A percentile compares a stretch with the other conserved stretches of the same genome.
Conservation (phyloP, 2,113 vertebrate species). For the Prietella phreatophila region DNA sequence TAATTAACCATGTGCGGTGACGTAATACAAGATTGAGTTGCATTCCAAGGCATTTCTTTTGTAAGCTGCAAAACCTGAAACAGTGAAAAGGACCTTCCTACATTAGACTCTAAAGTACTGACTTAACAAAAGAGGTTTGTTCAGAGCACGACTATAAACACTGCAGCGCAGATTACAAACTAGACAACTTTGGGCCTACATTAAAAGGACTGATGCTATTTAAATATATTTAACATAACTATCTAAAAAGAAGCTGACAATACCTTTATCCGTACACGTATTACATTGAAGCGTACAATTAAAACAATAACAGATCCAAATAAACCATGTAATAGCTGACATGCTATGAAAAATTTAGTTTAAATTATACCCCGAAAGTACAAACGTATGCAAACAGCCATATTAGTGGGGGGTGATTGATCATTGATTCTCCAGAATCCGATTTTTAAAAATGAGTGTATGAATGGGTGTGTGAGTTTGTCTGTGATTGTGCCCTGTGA, state of each 20-base stretch:
- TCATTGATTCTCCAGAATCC: too few species aligned
- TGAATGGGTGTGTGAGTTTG: too few species aligned
- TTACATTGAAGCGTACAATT: neutral
- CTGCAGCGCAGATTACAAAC: neutral
- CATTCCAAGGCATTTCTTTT: neutral
- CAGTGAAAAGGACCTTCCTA: neutral
- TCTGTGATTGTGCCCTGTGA: too few species aligned
- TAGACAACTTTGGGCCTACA: neutral
- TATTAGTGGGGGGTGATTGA: neutral
- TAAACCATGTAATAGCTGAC: neutral
- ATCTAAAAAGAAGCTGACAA: neutral
- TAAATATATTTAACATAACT: too few species aligned
- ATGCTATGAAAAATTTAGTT: neutral
- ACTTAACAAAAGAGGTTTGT: neutral
- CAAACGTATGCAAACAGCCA: neutral
- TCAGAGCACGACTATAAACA: neutral
- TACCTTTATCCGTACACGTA: neutral
- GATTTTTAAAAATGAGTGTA: too few species aligned
- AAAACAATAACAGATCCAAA: neutral
- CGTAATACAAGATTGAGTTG: neutral
- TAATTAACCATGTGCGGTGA: slow-evolving; percentile 18
- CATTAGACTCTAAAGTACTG: neutral
- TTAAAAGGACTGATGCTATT: neutral
- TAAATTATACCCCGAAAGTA: neutral
- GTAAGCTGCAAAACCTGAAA: neutral